Evolutionary conservation across 2,113 vertebrate genomes (phyloP).

Genomic region (Orcinus orca): DNA sequence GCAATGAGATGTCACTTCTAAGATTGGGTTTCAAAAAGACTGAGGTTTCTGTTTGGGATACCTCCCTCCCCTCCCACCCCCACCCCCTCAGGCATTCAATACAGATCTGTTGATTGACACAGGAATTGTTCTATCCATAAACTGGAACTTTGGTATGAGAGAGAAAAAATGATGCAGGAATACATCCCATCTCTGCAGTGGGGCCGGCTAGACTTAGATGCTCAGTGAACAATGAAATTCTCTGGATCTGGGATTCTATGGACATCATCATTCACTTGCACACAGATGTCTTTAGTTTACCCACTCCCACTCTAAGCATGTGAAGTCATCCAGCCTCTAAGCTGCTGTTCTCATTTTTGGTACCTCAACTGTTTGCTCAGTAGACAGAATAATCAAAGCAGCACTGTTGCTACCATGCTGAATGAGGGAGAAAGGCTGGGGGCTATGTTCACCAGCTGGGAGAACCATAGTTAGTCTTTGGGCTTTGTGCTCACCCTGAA

Average conservation of each 20-base stretch:
- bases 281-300: neutral
- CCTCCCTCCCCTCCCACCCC: neutral
- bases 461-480: neutral
- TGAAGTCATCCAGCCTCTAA: neutral
- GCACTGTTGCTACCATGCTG: neutral
- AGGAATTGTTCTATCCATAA: neutral
- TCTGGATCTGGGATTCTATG: neutral
- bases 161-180: neutral
- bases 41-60: neutral
- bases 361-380: neutral
- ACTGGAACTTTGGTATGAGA: neutral
- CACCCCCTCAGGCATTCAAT: neutral
- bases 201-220: neutral
- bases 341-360: neutral
- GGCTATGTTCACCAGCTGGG: constrained; percentile 32
- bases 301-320: neutral
- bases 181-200: neutral
- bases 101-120: neutral
- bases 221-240: neutral
- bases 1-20: neutral
- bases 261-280: neutral
- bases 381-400: constrained; percentile 28
- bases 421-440: neutral
- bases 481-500: constrained; percentile 52
- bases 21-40: neutral